Base-by-base conservation (phyloP, 2,888 invertebrate species). In the Trachelus stipa region DNA sequence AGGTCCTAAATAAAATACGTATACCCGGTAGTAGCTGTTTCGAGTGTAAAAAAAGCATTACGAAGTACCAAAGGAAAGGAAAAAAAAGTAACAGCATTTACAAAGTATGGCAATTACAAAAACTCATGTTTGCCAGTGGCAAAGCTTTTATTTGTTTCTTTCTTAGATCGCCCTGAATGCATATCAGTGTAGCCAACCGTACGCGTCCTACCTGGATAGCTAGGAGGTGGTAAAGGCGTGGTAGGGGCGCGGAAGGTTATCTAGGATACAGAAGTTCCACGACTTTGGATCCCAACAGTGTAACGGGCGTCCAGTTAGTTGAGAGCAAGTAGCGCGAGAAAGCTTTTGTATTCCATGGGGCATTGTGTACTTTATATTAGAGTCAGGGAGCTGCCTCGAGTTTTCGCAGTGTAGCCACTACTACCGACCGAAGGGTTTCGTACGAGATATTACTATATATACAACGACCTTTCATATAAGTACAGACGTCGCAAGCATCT, bases 341-440 rank as follows among this genome's bases (percentile, higher is more conserved):
- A 75, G 81, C 81, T 81, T 81, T 81, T 81, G 81, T 81, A 81
- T 80, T 81, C 81, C 81, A 80, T 79, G 79, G 79, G 80, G 80
- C 81, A 81, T 81, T 81, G 81, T 81, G 81, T 81, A 81, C 81
- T 81, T 81, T 81, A 77, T 81, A 80, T 81, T 80, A 81, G 79
- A 81, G 81, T 76, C 76, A 23, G 56, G 56, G 6, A 56, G 56
- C 56, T 9, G 56, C 56, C 56, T 56, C 56, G 56, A 56, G 56
- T 23, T 56, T 56, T 56, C 23, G 9, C 56, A 56, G 56, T 56
- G 56, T 56, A 56, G 56, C 56, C 56, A 56, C 56, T 23, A 9
- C 23, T 23, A 56, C 56, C 23, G 23, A 6, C 2, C 2, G 1
- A 15, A 6, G 40, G 15, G 0, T 6, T 23, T 40, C 40, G 40